Evolutionary conservation across 2,888 invertebrate genomes (phyloP).

Genomic region (Dasypolia templi): DNA sequence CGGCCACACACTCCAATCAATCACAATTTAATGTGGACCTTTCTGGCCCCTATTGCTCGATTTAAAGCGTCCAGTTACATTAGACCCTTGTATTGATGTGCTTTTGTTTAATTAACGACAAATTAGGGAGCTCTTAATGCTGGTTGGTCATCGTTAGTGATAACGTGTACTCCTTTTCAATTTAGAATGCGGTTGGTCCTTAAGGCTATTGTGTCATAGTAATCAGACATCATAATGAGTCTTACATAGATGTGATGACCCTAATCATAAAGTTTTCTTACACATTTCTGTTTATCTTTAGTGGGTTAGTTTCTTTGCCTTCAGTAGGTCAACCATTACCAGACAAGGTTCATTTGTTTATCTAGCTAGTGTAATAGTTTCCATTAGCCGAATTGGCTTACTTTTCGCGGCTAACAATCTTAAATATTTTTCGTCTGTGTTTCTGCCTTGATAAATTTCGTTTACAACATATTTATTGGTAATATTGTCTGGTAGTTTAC

Average conservation of each 20-base stretch:
- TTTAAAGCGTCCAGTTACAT: constrained; percentile 71
- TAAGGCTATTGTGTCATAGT: constrained; percentile 59
- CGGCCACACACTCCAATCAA: constrained; percentile 79
- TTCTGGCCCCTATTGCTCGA: constrained; percentile 79
- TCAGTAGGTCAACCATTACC: constrained; percentile 9
- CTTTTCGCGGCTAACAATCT: constrained; percentile 8
- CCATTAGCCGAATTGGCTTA: constrained; percentile 36
- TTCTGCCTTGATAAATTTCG: not conserved
- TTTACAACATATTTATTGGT: not conserved
- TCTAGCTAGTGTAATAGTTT: constrained; percentile 30
- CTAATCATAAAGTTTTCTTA: constrained; percentile 13
- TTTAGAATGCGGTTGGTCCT: constrained; percentile 73
- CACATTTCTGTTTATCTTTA: constrained; percentile 20
- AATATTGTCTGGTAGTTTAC: not conserved
- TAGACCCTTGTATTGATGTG: constrained; percentile 47
- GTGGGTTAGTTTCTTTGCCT: constrained; percentile 13
- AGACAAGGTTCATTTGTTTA: constrained; percentile 41
- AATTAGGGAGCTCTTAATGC: constrained; percentile 48
- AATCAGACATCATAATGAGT: constrained; percentile 44
- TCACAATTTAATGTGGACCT: constrained; percentile 85
- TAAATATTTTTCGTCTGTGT: not conserved
- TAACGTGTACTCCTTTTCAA: constrained; percentile 69
- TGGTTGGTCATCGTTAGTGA: constrained; percentile 67
- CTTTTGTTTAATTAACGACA: constrained; percentile 37
- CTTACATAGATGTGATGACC: constrained; percentile 47